These are phyloP conservation scores for Tanypteryx hageni DNA, from an alignment of 2,888 invertebrate species.

Conservation along the genomic window DNA sequence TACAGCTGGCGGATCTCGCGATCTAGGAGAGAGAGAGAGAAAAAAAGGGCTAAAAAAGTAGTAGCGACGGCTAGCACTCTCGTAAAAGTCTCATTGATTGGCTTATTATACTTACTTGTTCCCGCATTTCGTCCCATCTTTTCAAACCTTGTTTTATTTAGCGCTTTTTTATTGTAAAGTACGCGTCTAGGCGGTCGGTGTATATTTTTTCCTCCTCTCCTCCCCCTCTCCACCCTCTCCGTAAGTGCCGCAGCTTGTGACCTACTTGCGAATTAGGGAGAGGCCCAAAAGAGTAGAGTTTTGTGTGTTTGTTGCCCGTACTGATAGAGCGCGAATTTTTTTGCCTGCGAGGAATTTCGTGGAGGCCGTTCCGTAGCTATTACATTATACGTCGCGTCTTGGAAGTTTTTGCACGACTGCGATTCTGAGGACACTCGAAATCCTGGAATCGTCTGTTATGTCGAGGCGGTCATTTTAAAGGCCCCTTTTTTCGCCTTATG, in stretches of 20 bases:
- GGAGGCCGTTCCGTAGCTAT: too few species aligned
- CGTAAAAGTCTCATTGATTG: conserved; percentile 13
- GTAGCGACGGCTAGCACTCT: not conserved
- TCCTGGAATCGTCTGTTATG: not conserved
- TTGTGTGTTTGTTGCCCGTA: conserved; percentile 55
- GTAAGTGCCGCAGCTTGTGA: conserved; percentile 31
- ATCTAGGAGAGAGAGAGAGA: not conserved
- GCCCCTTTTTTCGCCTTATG: not conserved
- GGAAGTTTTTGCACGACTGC: not conserved
- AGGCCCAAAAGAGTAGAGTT: not conserved
- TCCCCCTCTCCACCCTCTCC: not conserved
- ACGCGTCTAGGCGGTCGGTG: not conserved
- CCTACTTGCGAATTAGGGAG: conserved; percentile 49
- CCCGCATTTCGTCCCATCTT: not conserved
- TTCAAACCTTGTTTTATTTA: conserved; percentile 31
- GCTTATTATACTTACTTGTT: conserved; percentile 29
- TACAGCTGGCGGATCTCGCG: not conserved
- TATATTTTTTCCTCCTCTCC: not conserved
- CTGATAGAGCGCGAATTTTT: conserved; percentile 20
- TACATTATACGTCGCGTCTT: not conserved
- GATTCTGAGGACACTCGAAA: not conserved
- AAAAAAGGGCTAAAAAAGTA: not conserved
- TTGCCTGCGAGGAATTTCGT: not conserved
- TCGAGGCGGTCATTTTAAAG: not conserved
- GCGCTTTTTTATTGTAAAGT: conserved; percentile 32